Evolutionary conservation across 2,113 vertebrate species (phyloP), one percentile per base, ranked within the genome.

Genomic region (Siniperca knerii): DNA sequence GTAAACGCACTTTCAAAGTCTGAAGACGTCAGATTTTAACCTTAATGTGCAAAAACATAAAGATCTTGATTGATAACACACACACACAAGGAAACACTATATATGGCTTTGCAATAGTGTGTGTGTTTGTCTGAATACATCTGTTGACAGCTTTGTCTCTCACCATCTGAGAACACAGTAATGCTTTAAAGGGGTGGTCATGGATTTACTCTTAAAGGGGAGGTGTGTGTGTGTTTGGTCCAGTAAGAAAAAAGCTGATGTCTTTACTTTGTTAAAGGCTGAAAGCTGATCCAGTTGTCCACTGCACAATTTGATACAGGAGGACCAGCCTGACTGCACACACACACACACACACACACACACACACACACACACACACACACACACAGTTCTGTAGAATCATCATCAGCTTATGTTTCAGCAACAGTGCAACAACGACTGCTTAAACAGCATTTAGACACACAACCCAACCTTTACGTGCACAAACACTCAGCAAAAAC

Each of bases 291-390:
- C 82, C 70, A 78, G 88, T 90, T 61, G 60, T 83, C 37, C 81
- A 75, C 81, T 89, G 93, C 92, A 94, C 77, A 92, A 94, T 94
- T 92, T 94, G 93, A 94, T 92, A 85, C 55, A 33, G 40, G 86
- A 75, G 16, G n/a, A 74, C 29, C 20, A 8, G 40, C 12, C 23
- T 50, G 62, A 44, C 20, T 20, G 11, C 15, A 62, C 58, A 48
- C 68, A 18, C 61, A 71, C 66, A 65, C 57, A 61, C 42, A 62
- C 37, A 68, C 52, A 50, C 65, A 82, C 52, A 65, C 57, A 61
- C 42, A 62, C 37, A 68, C 52, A 50, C 65, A 82, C 15, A 62
- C 58, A 48, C 68, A 18, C 61, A 71, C 66, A 65, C 57, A 61
- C 42, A 64, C 37, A 68, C 52, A 50, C 65, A 82, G 46, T 84